Percentiles rank a stretch among this genome's conserved stretches.
These are phyloP conservation scores for Heloderma charlesbogerti DNA, from an alignment of 2,113 vertebrate species.

Conservation along the genomic window DNA sequence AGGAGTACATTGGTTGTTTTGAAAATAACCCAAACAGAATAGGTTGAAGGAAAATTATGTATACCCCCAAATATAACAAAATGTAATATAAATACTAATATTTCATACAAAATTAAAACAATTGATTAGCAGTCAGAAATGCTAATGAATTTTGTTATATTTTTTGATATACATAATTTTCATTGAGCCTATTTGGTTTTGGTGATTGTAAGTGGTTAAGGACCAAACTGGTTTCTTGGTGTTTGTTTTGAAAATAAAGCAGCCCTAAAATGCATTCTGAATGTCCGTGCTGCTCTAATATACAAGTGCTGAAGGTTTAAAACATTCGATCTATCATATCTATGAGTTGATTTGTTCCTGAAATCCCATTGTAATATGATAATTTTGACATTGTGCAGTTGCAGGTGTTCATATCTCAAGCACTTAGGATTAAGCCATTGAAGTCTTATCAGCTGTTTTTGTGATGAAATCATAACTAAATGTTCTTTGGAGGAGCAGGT, in stretches of 20 bases:
- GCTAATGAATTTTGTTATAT: no score
- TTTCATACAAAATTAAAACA: no score
- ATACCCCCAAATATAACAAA: no score
- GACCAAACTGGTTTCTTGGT: no score
- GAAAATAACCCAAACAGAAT: no score
- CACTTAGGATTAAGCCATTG: not conserved
- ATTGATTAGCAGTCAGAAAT: no score
- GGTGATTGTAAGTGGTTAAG: no score
- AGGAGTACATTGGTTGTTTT: not conserved
- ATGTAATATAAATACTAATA: no score
- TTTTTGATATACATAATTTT: no score
- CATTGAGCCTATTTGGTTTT: no score
- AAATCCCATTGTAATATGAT: not conserved
- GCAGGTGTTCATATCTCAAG: constrained; percentile 6
- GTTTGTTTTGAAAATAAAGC: not conserved
- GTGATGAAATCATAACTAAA: not conserved
- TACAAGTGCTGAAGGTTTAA: not conserved
- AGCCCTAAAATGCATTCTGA: not conserved
- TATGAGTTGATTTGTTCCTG: not conserved
- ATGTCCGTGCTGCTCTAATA: not conserved
- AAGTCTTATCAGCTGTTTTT: constrained; percentile 17
- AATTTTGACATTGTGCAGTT: not conserved
- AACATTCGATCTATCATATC: not conserved
- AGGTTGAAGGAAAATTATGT: no score
- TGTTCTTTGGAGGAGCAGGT: constrained; percentile 21